Conservation (phyloP, 2,797 vertebrate species). For the Alauda arvensis region DNA sequence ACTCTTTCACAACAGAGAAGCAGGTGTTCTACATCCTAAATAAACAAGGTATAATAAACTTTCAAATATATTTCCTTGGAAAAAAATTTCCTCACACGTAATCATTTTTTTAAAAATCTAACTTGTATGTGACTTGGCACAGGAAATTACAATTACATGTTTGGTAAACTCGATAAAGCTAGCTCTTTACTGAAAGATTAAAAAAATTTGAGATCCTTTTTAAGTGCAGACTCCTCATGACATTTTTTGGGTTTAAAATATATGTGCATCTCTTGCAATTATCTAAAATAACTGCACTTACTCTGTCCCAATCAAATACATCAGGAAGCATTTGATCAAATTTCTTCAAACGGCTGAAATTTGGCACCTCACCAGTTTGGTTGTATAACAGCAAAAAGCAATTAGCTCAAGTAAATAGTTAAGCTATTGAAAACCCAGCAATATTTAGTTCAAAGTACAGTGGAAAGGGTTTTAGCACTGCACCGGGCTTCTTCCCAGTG, state of each 20-base stretch:
- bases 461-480: neutral
- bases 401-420: neutral
- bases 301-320: neutral
- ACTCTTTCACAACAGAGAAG: neutral
- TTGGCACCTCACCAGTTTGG: neutral
- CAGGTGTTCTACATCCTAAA: neutral
- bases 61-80: neutral
- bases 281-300: neutral
- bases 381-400: neutral
- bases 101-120: neutral
- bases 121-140: neutral
- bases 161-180: neutral
- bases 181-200: neutral
- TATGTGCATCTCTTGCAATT: neutral
- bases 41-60: neutral
- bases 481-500: neutral
- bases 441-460: neutral
- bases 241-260: neutral
- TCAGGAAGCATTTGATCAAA: neutral
- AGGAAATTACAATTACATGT: neutral
- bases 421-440: neutral
- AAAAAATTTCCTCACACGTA: neutral
- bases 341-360: neutral
- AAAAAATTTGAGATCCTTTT: neutral
- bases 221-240: neutral